These are phyloP conservation scores for Carduelis carduelis DNA, from an alignment of 2,797 vertebrate species.

Conservation along the genomic window DNA sequence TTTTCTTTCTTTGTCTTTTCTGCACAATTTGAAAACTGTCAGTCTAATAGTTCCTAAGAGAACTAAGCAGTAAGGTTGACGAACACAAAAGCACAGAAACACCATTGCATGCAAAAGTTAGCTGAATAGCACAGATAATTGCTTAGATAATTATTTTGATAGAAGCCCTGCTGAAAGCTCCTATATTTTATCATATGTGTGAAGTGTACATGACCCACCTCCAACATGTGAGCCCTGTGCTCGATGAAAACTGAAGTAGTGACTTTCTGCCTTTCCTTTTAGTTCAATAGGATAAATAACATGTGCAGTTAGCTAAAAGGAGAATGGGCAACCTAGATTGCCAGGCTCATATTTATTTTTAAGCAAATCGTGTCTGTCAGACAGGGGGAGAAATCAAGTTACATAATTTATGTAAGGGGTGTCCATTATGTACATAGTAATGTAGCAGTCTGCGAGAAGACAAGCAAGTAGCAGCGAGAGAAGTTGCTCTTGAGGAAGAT, in stretches of 20 bases:
- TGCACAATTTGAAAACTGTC: conserved; percentile 54
- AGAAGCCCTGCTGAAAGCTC: conserved; percentile 56
- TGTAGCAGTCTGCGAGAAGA: background rate
- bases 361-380: background rate
- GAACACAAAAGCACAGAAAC: conserved; percentile 68
- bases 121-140: conserved; percentile 62
- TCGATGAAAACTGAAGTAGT: background rate
- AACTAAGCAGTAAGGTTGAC: conserved; percentile 46
- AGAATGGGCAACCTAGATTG: conserved; percentile 1
- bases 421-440: conserved; percentile 33
- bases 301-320: background rate
- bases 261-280: conserved; percentile 39
- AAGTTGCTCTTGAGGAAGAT: conserved; percentile 60
- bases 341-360: background rate
- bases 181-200: conserved; percentile 5
- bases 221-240: background rate
- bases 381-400: background rate
- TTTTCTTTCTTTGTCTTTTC: conserved; percentile 63
- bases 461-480: conserved; percentile 49
- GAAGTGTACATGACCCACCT: conserved; percentile 34
- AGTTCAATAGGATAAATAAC: background rate
- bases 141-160: conserved; percentile 68
- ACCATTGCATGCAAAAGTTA: conserved; percentile 61
- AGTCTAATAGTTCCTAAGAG: conserved; percentile 66
- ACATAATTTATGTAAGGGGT: conserved; percentile 15